Conservation (phyloP, 2,797 vertebrate genomes). For the Moxostoma hubbsi region DNA sequence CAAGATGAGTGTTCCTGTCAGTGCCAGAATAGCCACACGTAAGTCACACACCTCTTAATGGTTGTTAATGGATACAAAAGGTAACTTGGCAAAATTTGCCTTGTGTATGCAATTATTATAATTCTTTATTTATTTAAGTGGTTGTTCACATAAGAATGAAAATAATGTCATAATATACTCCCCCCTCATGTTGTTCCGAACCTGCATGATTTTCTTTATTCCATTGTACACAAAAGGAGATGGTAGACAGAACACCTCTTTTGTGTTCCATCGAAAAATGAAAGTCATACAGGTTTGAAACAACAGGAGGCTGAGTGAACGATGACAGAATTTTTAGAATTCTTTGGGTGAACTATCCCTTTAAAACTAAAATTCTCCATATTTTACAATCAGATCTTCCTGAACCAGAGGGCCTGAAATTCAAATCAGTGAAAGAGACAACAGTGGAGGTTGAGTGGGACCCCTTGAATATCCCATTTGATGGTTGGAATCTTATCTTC, state of each 20-base stretch:
- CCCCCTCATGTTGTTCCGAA: too few species aligned
- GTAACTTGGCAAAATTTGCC: background rate
- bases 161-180: too few species aligned
- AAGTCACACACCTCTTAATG: slow-evolving; percentile 60
- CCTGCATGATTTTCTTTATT: too few species aligned
- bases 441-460: slow-evolving; percentile 98
- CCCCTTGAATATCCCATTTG: slow-evolving; percentile 90
- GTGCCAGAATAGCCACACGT: slow-evolving; percentile 93
- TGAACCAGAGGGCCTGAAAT: slow-evolving; percentile 93
- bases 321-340: too few species aligned
- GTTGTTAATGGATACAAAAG: slow-evolving; percentile 7
- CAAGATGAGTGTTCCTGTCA: slow-evolving; percentile 93
- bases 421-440: slow-evolving; percentile 93
- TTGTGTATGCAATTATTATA: background rate
- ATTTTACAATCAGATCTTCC: slow-evolving; percentile 85
- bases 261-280: too few species aligned
- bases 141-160: too few species aligned
- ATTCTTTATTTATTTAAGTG: background rate
- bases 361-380: background rate
- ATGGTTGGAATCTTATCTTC: slow-evolving; percentile 96
- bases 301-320: too few species aligned
- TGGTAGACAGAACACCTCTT: too few species aligned
- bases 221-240: too few species aligned
- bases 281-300: too few species aligned
- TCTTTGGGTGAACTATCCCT: too few species aligned